Percentiles rank a stretch among this genome's conserved stretches.
phyloP scores from a whole-genome alignment of 1,140 invertebrate species.

The Drosophila pachea region DNA sequence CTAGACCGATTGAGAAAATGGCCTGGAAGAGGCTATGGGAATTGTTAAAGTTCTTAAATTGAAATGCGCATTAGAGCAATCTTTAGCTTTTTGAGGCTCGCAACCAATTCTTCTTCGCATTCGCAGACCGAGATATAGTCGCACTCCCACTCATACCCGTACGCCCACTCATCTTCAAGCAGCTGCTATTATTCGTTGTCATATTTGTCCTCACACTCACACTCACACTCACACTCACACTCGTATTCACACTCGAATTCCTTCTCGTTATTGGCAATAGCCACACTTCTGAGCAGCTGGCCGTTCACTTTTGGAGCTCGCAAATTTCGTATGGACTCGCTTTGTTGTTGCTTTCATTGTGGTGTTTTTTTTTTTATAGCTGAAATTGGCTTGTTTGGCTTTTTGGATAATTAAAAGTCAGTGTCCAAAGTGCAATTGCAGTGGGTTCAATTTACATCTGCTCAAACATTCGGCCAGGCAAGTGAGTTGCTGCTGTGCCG shows the following conservation, averaged over 20 bases:
- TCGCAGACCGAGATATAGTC: background rate
- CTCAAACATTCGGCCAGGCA: conserved; percentile 51
- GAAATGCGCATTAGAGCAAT: no score
- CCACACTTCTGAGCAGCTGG: conserved; percentile 14
- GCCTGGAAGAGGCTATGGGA: no score
- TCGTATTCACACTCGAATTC: conserved; percentile 1
- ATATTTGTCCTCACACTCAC: background rate
- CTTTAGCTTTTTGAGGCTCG: background rate
- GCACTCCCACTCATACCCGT: conserved; percentile 9
- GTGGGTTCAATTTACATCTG: conserved; percentile 70
- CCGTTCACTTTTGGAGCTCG: conserved; percentile 61
- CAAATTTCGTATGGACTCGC: conserved; percentile 50
- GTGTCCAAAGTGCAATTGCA: conserved; percentile 69
- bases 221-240: background rate
- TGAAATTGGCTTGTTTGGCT: conserved; percentile 26
- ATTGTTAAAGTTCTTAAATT: no score
- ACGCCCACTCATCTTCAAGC: background rate
- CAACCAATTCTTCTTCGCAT: background rate
- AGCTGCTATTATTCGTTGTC: background rate
- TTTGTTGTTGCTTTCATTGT: conserved; percentile 38
- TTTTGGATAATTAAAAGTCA: conserved; percentile 70
- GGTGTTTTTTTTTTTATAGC: conserved; percentile 11
- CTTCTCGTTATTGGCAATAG: background rate
- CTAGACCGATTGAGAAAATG: no score
- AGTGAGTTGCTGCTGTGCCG: conserved; percentile 35